Base-by-base conservation (phyloP, 30 jellyfish, hydroid and myxozoan genomes). In the Cassiopea andromeda region DNA sequence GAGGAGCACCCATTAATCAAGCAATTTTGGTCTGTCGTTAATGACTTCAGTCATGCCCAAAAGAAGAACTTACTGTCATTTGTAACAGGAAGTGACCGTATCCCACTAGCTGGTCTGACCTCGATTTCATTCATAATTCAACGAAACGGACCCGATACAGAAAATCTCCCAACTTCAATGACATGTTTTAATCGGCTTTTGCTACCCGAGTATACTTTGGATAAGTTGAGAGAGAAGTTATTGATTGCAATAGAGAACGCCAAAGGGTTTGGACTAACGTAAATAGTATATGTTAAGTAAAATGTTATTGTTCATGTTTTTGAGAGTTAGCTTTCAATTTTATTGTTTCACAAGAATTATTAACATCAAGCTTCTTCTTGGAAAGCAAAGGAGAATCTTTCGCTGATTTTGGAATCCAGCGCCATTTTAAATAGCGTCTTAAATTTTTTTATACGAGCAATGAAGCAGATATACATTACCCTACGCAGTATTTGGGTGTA, bases 41-140 rank as follows among this genome's bases (percentile, higher is more conserved):
- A 88, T 79, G 80, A 49, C 1, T 88, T 96, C 59, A 84, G 94
- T 5, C 83, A 80, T 68, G 84, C 88, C 72, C 98, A 96, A 68
- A 91, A 92, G 91, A 92, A 85, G 59, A 76, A 88, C n/a, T 81
- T 96, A 67, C 87, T 96, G 87, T 87, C 93, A 76, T 96, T 96
- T 85, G 98, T 89, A 14, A 96, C 99, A n/a, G 99, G 99, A 47
- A 91, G 98, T 73, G 92, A 86, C 78, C 97, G 99, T 19, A 98
- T 96, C 45, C 99, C 99, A 3, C 91, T 96, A 1, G 83, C 90
- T 46, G 99, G 99, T 44, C 87, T 96, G 83, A 74, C 94, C 12
- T 83, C 98, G 1, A 78, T 96, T 58, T 80, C 98, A 2, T 96
- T 96, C 57, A 69, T 88, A 49, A 91, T 96, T 61, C 98, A 91